These are phyloP conservation scores for Biston betularia DNA, from an alignment of 2,888 invertebrate species.

Conservation along the genomic window DNA sequence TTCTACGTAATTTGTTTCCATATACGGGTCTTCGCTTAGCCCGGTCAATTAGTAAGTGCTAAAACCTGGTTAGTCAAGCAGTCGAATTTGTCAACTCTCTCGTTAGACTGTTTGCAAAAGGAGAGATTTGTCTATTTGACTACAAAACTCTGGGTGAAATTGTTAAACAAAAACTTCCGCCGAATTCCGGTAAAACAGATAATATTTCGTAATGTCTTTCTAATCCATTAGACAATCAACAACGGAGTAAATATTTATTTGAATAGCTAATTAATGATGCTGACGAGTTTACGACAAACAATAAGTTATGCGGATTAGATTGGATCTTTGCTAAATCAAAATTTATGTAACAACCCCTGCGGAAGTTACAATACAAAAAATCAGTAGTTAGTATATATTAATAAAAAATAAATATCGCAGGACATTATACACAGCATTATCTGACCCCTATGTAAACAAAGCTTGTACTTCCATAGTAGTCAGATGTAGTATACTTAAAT, in stretches of 20 bases:
- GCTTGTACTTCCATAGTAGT: no score
- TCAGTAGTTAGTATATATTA: background rate
- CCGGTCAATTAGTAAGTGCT: no score
- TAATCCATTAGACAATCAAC: conserved; percentile 15
- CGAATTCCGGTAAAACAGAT: conserved; percentile 15
- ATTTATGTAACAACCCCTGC: background rate
- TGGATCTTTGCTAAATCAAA: background rate
- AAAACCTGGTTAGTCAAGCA: conserved; percentile 2
- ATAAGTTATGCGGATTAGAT: background rate
- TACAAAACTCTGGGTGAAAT: conserved; percentile 25
- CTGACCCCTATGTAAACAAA: no score
- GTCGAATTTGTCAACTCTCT: conserved; percentile 25
- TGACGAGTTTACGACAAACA: conserved; percentile 1
- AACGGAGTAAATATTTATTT: background rate
- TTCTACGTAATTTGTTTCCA: no score
- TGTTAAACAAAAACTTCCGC: conserved; percentile 29
- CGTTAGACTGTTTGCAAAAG: conserved; percentile 20
- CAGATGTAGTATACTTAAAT: no score
- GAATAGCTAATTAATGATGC: background rate
- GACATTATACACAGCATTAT: no score
- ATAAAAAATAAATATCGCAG: no score
- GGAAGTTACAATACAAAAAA: background rate
- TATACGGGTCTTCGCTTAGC: no score
- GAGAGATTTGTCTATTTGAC: conserved; percentile 32
- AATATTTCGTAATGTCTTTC: conserved; percentile 20